These are phyloP conservation scores for Dipodomys merriami DNA, from an alignment of 2,113 vertebrate species.

Conservation along the genomic window DNA sequence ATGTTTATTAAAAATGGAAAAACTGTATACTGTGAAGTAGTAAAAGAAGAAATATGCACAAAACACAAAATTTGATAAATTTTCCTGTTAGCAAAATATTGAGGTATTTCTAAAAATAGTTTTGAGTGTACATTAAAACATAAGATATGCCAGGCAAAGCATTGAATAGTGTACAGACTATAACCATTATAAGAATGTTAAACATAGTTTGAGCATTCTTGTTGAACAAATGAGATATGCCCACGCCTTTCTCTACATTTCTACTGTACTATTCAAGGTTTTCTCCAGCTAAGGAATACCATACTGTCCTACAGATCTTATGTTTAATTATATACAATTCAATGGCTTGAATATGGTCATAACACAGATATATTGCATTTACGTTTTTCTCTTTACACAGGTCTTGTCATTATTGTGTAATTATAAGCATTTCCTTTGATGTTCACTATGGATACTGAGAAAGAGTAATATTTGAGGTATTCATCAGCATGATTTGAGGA, in stretches of 20 bases:
- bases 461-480: too few relatives aligned
- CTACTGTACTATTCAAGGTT: not conserved
- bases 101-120: constrained; percentile 11
- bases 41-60: constrained; percentile 35
- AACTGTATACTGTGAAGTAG: not conserved
- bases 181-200: not conserved
- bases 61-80: not conserved
- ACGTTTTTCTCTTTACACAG: not conserved
- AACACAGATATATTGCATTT: not conserved
- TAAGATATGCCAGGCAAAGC: not conserved
- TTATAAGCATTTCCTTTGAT: not conserved
- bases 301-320: not conserved
- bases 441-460: too few relatives aligned
- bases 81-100: constrained; percentile 2
- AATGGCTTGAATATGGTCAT: not conserved
- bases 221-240: not conserved
- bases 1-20: constrained; percentile 47
- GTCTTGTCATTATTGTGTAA: not conserved
- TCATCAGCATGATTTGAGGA: too few relatives aligned
- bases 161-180: not conserved
- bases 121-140: not conserved
- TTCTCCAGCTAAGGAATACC: not conserved
- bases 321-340: not conserved
- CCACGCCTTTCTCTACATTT: not conserved
- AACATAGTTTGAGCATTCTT: not conserved